Percentiles rank a stretch among this genome's conserved stretches.
Conservation (phyloP, 2,888 invertebrate genomes). For the Horisme vitalbata region DNA sequence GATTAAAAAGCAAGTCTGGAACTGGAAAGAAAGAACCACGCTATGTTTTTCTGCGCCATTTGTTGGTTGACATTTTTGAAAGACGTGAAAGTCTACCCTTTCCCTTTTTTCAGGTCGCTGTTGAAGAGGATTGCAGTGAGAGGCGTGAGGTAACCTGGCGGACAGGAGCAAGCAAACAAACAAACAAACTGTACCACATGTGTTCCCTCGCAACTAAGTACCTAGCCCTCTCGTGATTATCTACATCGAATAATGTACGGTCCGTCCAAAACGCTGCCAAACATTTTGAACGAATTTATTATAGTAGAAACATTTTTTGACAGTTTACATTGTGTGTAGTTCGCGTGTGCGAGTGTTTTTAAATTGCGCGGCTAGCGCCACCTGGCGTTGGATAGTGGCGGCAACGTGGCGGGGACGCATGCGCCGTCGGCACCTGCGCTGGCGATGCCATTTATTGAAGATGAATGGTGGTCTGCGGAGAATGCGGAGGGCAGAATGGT, state of each 20-base stretch:
- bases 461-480: constrained; percentile 97
- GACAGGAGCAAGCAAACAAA: constrained; percentile 31
- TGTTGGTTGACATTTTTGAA: constrained; percentile 43
- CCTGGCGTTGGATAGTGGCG: constrained; percentile 66
- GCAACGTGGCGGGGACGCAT: constrained; percentile 85
- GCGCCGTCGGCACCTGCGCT: constrained; percentile 85
- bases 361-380: constrained; percentile 58
- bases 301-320: constrained; percentile 63
- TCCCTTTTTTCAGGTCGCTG: constrained; percentile 71
- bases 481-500: constrained; percentile 95
- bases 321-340: constrained; percentile 56
- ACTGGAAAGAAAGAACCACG: too few species aligned
- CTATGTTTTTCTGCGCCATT: too few species aligned
- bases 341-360: constrained; percentile 59
- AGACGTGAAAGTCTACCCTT: constrained; percentile 79
- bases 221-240: constrained; percentile 56
- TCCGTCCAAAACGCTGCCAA: constrained; percentile 80
- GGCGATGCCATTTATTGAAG: constrained; percentile 98
- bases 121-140: constrained; percentile 70
- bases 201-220: constrained; percentile 68
- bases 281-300: constrained; percentile 76
- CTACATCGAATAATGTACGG: constrained; percentile 76
- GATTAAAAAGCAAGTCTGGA: too few species aligned
- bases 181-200: constrained; percentile 51
- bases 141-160: constrained; percentile 79